Evolutionary conservation across 2,888 invertebrate genomes (phyloP).

Genomic region (Cremastinae sp.): DNA sequence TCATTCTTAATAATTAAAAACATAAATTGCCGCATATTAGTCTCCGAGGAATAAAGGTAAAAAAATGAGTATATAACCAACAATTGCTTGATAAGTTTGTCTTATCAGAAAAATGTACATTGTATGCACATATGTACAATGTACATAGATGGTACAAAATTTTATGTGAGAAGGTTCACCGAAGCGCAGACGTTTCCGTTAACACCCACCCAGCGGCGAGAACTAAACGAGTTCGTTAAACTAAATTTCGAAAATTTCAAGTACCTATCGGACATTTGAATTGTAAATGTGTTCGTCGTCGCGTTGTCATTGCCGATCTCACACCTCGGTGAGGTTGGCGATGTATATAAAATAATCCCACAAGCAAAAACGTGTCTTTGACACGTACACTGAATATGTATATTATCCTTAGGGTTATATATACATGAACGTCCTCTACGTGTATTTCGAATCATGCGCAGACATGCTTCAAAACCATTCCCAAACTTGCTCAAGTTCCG

Average conservation of each 20-base stretch:
- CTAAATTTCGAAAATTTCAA: constrained; percentile 72
- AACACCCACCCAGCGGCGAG: constrained; percentile 20
- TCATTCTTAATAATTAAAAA: too few relatives aligned
- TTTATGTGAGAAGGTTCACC: neutral
- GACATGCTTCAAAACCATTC: constrained; percentile 66
- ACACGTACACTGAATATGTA: constrained; percentile 1
- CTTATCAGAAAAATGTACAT: too few relatives aligned
- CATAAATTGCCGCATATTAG: too few relatives aligned
- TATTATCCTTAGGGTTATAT: neutral
- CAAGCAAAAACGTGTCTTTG: constrained; percentile 20
- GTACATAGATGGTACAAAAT: neutral
- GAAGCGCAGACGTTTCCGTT: neutral
- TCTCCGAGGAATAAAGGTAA: too few relatives aligned
- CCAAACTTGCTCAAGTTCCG: constrained; percentile 59
- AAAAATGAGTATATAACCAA: too few relatives aligned
- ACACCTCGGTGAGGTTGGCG: constrained; percentile 14
- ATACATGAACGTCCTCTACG: constrained; percentile 21
- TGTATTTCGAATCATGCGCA: neutral
- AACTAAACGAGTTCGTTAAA: constrained; percentile 67
- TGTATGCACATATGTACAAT: too few relatives aligned
- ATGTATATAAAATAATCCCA: neutral
- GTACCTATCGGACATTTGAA: constrained; percentile 72
- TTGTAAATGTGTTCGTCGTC: constrained; percentile 70
- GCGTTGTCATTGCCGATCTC: constrained; percentile 40
- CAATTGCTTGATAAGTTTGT: too few relatives aligned